Conservation (phyloP, 2,888 invertebrate genomes). For the Drosophila formosana region DNA sequence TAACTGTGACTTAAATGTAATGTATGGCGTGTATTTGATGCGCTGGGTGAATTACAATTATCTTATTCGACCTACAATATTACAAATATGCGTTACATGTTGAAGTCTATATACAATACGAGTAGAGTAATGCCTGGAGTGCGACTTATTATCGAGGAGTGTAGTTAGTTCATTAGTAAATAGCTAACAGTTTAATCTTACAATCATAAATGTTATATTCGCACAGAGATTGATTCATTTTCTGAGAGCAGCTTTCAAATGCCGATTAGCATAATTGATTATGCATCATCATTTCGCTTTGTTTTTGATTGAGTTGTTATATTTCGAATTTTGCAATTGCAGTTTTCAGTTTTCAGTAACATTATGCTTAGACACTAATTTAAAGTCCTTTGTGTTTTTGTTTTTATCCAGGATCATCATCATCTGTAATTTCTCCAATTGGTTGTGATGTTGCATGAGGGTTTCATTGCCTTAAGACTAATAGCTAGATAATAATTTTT, state of each 20-base stretch:
- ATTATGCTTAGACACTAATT: constrained; percentile 70
- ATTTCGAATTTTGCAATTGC: constrained; percentile 23
- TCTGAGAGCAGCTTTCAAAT: constrained; percentile 40
- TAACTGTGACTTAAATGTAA: constrained; percentile 40
- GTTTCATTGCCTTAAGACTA: constrained; percentile 40
- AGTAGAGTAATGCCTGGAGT: constrained; percentile 19
- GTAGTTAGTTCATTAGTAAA: constrained; percentile 25
- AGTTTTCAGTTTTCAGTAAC: constrained; percentile 41
- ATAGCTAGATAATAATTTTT: constrained; percentile 69
- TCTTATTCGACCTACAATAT: constrained; percentile 14
- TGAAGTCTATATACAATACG: constrained; percentile 63
- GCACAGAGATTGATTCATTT: constrained; percentile 48
- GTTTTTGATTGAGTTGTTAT: constrained; percentile 44
- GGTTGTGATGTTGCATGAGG: constrained; percentile 27
- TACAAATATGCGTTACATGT: constrained; percentile 20
- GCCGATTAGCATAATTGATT: background rate
- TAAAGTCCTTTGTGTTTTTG: constrained; percentile 75
- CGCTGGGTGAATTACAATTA: constrained; percentile 43
- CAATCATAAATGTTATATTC: constrained; percentile 23
- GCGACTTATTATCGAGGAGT: constrained; percentile 44
- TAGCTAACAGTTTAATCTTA: constrained; percentile 33
- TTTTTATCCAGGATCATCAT: constrained; percentile 35
- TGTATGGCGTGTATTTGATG: constrained; percentile 70
- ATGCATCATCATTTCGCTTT: constrained; percentile 12
- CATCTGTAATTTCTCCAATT: constrained; percentile 22